Conservation (phyloP, 2,797 vertebrate species). For the Rhinatrema bivittatum region DNA sequence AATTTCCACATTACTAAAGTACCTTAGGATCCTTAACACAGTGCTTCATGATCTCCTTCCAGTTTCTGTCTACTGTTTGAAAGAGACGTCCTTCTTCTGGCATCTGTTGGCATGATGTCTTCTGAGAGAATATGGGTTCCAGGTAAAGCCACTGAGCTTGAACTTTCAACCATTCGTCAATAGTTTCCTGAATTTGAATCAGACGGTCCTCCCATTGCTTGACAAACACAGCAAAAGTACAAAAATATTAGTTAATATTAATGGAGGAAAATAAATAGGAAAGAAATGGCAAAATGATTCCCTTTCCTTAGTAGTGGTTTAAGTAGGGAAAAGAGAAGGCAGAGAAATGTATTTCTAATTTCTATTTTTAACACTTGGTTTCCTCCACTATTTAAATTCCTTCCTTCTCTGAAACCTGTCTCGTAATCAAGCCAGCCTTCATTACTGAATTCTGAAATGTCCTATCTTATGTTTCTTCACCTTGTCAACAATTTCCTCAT, state of each 20-base stretch:
- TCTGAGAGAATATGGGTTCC: constrained; percentile 90
- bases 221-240: constrained; percentile 27
- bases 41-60: constrained; percentile 85
- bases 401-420: no score
- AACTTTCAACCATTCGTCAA: constrained; percentile 91
- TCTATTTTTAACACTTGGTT: no score
- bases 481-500: no score
- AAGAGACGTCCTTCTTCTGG: constrained; percentile 86
- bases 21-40: constrained; percentile 84
- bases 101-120: constrained; percentile 97
- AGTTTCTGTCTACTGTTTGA: constrained; percentile 79
- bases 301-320: no score
- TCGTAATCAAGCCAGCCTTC: no score
- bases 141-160: constrained; percentile 95
- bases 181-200: constrained; percentile 82
- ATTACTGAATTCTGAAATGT: no score
- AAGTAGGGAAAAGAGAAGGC: no score
- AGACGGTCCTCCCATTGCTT: constrained; percentile 84
- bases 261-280: constrained; percentile 1
- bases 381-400: no score
- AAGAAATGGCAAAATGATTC: not conserved
- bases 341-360: no score
- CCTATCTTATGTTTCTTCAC: no score
- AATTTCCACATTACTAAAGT: no score
- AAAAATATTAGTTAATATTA: not conserved